phyloP scores from a whole-genome alignment of 2,888 invertebrate species.

The Dusona sp. region DNA sequence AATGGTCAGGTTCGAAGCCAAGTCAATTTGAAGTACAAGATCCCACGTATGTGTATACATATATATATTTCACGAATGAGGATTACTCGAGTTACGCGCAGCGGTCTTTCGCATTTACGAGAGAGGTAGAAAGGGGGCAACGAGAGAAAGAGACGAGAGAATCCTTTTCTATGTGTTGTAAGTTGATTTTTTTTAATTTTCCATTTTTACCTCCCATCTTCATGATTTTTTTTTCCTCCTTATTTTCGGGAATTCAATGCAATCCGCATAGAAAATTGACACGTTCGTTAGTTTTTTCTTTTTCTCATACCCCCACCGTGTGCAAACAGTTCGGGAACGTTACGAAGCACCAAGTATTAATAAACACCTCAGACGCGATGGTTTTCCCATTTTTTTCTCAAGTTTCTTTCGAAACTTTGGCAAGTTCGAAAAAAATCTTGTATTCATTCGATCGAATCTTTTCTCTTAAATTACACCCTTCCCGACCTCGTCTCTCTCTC shows the following conservation, averaged over 20 bases:
- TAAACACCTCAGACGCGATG: constrained; percentile 55
- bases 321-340: constrained; percentile 19
- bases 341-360: constrained; percentile 49
- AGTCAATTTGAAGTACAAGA: constrained; percentile 75
- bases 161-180: constrained; percentile 20
- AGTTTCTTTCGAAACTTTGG: constrained; percentile 30
- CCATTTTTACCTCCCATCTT: background rate
- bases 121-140: constrained; percentile 41
- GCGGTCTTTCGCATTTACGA: constrained; percentile 58
- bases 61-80: constrained; percentile 54
- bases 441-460: background rate
- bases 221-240: background rate
- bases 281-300: background rate
- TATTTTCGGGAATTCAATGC: constrained; percentile 10
- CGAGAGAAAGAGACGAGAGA: constrained; percentile 44
- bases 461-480: background rate
- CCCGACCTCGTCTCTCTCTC: background rate
- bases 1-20: background rate
- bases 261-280: background rate
- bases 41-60: constrained; percentile 59
- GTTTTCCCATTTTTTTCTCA: constrained; percentile 3
- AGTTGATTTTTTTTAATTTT: constrained; percentile 6
- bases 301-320: background rate
- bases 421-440: constrained; percentile 58
- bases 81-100: constrained; percentile 59